These are phyloP conservation scores for Bombus affinis DNA, from an alignment of 1,140 invertebrate species.

Conservation along the genomic window DNA sequence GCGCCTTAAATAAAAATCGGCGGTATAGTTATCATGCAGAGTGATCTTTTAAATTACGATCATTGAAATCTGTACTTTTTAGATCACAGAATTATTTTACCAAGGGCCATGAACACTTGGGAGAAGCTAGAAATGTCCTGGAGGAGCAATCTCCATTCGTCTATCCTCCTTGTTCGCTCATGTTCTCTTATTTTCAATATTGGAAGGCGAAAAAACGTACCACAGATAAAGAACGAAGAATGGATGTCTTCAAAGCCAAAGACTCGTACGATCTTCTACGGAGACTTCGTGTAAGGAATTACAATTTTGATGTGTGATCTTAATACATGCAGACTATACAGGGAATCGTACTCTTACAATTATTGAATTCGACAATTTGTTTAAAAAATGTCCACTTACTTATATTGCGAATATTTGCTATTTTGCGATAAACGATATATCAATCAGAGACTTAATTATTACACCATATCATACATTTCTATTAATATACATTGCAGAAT, in stretches of 20 bases:
- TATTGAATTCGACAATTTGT: slow-evolving; percentile 3
- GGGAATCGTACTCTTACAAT: background rate
- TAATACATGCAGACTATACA: background rate
- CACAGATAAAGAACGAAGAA: slow-evolving; percentile 39
- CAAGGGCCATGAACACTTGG: slow-evolving; percentile 70
- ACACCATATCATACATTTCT: too few species aligned
- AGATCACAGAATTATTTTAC: slow-evolving; percentile 71
- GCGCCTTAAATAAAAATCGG: background rate
- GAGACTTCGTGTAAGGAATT: slow-evolving; percentile 68
- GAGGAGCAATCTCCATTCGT: slow-evolving; percentile 71
- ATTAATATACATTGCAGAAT: too few species aligned
- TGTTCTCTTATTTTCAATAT: slow-evolving; percentile 69
- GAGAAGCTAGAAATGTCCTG: slow-evolving; percentile 64
- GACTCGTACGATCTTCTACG: slow-evolving; percentile 56
- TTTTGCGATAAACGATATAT: too few species aligned
- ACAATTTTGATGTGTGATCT: background rate
- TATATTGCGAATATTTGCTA: too few species aligned
- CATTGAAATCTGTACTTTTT: too few species aligned
- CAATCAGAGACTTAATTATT: background rate
- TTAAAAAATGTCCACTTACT: background rate
- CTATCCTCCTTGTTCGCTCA: slow-evolving; percentile 69
- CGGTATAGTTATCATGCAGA: background rate
- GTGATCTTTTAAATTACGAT: background rate
- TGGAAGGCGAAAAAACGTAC: slow-evolving; percentile 58
- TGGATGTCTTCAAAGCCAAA: slow-evolving; percentile 33